Percentiles rank a stretch among this genome's conserved stretches.
Conservation (phyloP, 1,140 invertebrate species). For the Ceratosolen solmsi region DNA sequence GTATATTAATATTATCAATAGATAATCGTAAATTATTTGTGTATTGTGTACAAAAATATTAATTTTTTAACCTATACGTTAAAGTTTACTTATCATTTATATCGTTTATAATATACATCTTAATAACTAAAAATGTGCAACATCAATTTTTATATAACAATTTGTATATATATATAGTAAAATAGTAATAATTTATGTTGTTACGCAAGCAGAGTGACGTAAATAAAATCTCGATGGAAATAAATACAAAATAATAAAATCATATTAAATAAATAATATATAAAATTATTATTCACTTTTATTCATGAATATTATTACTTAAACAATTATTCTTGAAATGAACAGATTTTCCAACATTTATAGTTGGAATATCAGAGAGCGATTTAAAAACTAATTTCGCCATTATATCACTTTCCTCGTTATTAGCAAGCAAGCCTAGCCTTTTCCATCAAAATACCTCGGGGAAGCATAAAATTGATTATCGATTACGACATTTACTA, state of each 20-base stretch:
- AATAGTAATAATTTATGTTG: slow-evolving; percentile 12
- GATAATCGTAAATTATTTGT: slow-evolving; percentile 7
- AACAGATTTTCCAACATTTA: neutral
- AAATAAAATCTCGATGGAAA: slow-evolving; percentile 7
- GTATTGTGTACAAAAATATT: slow-evolving; percentile 16
- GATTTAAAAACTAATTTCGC: neutral
- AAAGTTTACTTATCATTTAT: neutral
- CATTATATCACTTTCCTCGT: neutral
- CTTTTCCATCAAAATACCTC: neutral
- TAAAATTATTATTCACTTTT: neutral
- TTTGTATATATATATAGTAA: slow-evolving; percentile 12
- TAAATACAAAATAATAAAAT: neutral
- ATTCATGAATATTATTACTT: neutral
- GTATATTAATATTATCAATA: neutral
- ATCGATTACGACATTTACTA: neutral
- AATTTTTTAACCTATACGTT: neutral
- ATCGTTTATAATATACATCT: neutral
- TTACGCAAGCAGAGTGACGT: neutral
- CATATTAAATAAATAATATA: slow-evolving; percentile 5
- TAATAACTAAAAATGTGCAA: neutral
- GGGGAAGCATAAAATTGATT: neutral
- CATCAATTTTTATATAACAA: slow-evolving; percentile 27
- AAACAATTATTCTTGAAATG: neutral
- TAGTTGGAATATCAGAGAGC: neutral
- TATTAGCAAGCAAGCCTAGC: neutral